Base-by-base conservation (phyloP, 2,888 invertebrate genomes). In the Trachelus iudaicus region DNA sequence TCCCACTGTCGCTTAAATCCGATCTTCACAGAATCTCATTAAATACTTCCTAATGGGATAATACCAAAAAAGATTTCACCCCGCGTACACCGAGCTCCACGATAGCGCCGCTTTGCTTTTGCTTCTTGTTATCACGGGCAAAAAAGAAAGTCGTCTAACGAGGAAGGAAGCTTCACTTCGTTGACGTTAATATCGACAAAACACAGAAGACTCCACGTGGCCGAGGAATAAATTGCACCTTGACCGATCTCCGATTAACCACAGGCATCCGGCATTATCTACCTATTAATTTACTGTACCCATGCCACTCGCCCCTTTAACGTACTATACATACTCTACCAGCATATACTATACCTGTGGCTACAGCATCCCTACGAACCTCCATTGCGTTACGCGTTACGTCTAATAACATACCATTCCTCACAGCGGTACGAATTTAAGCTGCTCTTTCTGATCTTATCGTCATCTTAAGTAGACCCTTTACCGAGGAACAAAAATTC, bases 1-100 rank as follows among this genome's bases (percentile, higher is more conserved):
- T 68, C 68, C 69, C 73, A 56, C 76, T 74, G 74, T 34, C 34
- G 34, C 74, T 74, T 73, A 77, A 73, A 82, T 76, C 71, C 76
- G 80, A 73, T 37, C 73, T 71, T 37, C 73, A 4, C n/a, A 34
- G 76, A 35, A 33, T 76, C 76, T 69, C 34, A 23, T 69, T 71
- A 68, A 11, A 30, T 6, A 34, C 71, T 23, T 71, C 71, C 71
- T 30, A 71, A 71, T 71, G 71, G 71, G 12, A 71, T 33, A 34
- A 71, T 34, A 33, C 71, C 34, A 71, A 71, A 71, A 34, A 71
- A 71, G 71, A 71, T 71, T 31, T 34, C 71, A 33, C 23, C 0
- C 30, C 11, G 30, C 31, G 71, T 34, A 34, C 71, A 34, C 71
- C 71, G 12, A 30, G 11, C 71, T 33, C 30, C 3, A 0, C 30